Conservation (phyloP, 2,113 vertebrate genomes). For the Candoia aspera region DNA sequence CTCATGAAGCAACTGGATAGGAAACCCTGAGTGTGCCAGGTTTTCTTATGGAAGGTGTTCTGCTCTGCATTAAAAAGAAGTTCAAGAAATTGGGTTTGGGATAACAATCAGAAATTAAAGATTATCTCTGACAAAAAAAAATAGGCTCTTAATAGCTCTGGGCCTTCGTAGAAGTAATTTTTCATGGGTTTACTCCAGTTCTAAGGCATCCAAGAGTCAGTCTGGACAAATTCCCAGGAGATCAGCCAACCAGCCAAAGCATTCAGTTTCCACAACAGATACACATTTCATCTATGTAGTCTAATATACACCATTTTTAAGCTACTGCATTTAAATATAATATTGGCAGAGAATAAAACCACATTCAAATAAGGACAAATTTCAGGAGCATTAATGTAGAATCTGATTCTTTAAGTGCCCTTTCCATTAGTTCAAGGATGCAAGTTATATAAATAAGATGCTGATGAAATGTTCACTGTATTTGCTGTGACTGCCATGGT, state of each 20-base stretch:
- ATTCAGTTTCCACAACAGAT: slow-evolving; percentile 14
- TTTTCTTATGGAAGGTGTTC: neutral
- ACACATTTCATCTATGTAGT: neutral
- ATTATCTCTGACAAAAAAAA: neutral
- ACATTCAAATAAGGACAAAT: neutral
- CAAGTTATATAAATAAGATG: slow-evolving; percentile 21
- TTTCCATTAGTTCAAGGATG: slow-evolving; percentile 5
- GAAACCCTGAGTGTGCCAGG: neutral
- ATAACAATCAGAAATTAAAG: neutral
- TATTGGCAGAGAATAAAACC: slow-evolving; percentile 14
- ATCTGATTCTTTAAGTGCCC: neutral
- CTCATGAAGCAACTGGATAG: no score
- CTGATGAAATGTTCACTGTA: slow-evolving; percentile 6
- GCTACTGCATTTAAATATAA: slow-evolving; percentile 7
- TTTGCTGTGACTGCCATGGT: slow-evolving; percentile 18
- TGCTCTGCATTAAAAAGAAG: neutral
- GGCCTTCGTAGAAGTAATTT: neutral
- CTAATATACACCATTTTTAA: neutral
- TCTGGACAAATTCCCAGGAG: slow-evolving; percentile 29
- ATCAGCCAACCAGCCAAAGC: neutral
- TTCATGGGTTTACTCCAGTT: neutral
- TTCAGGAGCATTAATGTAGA: slow-evolving; percentile 6
- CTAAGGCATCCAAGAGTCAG: neutral
- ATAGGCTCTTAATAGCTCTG: neutral
- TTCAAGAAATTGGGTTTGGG: neutral